phyloP scores from a whole-genome alignment of 2,113 vertebrate genomes.

The Columba livia region DNA sequence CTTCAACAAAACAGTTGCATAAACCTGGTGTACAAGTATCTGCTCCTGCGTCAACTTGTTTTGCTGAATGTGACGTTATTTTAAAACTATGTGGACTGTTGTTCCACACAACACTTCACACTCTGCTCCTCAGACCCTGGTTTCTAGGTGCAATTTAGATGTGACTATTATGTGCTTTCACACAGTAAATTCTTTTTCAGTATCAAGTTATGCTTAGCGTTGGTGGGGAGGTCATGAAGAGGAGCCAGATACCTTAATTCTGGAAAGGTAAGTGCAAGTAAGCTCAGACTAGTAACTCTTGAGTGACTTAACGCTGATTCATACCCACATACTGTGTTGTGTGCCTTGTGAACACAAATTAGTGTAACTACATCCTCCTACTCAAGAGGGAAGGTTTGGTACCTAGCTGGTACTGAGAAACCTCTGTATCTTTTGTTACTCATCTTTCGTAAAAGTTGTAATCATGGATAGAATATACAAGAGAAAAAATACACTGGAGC shows the following conservation, averaged over 20 bases:
- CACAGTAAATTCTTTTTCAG: not conserved
- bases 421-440: not conserved
- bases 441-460: not conserved
- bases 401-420: not conserved
- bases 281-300: not conserved
- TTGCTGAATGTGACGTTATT: accelerated
- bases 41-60: not conserved
- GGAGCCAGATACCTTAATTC: not conserved
- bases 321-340: too few species aligned
- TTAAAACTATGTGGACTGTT: not conserved
- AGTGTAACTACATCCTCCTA: accelerated
- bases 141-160: not conserved
- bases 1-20: not conserved
- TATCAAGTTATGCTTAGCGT: accelerated
- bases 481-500: not conserved
- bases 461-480: not conserved
- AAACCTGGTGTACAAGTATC: not conserved
- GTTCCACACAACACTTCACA: not conserved
- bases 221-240: not conserved
- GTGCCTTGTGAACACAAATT: not conserved
- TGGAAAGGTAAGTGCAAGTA: not conserved
- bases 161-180: accelerated
- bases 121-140: not conserved
- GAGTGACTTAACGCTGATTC: not conserved
- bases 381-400: not conserved